Evolutionary conservation across 2,888 invertebrate genomes (phyloP).

Genomic region (Mesorhabditis spiculigera): DNA sequence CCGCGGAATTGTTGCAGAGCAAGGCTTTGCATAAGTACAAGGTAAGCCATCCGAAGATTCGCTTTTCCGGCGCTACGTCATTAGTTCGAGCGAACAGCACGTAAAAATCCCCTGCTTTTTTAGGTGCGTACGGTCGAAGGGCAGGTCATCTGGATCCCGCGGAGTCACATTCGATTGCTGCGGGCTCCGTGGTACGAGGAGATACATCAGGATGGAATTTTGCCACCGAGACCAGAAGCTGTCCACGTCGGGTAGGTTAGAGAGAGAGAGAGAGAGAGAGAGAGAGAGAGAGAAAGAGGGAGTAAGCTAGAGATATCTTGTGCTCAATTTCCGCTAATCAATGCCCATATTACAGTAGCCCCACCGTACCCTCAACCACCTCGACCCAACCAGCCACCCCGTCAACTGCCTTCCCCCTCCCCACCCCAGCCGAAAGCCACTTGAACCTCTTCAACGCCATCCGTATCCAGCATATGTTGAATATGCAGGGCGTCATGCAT

Average conservation of each 20-base stretch:
- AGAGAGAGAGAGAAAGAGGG: no score
- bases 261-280: no score
- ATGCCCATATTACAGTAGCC: background rate
- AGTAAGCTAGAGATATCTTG: no score
- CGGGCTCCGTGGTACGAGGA: conserved; percentile 96
- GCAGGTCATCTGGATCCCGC: conserved; percentile 69
- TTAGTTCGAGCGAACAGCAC: background rate
- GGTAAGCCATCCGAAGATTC: background rate
- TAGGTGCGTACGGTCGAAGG: conserved; percentile 19
- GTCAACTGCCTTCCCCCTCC: background rate
- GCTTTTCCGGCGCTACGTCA: background rate
- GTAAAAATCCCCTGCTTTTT: background rate
- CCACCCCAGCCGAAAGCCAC: background rate
- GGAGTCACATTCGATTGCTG: conserved; percentile 83
- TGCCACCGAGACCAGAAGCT: background rate
- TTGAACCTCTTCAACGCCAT: background rate
- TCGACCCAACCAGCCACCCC: conserved; percentile 8
- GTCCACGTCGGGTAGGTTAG: background rate
- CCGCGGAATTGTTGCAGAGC: background rate
- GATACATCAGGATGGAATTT: conserved; percentile 61
- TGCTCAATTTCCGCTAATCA: background rate
- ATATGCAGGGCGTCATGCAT: background rate
- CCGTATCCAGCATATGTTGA: conserved; percentile 5
- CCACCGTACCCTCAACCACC: background rate
- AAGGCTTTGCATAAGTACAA: background rate